These are phyloP conservation scores for Rallus limicola DNA, from an alignment of 2,113 vertebrate genomes.

Conservation along the genomic window DNA sequence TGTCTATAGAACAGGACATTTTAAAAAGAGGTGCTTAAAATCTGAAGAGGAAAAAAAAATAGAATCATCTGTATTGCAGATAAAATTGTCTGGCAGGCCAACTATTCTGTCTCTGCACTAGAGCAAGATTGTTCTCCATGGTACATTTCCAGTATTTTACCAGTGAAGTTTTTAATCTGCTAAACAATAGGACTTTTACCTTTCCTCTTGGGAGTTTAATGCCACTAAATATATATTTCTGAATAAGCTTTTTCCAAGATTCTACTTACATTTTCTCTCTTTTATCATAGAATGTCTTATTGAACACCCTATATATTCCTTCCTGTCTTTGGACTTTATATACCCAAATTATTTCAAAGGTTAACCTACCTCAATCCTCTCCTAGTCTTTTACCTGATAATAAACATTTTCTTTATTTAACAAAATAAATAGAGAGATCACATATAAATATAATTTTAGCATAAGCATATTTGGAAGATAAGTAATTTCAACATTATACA, in stretches of 20 bases:
- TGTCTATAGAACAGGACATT: background rate
- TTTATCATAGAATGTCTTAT: background rate
- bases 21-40: slow-evolving; percentile 10
- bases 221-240: background rate
- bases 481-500: background rate
- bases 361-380: background rate
- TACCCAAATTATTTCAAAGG: background rate
- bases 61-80: background rate
- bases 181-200: background rate
- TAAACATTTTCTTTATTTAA: background rate
- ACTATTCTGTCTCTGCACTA: background rate
- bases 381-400: background rate
- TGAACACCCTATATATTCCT: background rate
- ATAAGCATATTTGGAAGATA: background rate
- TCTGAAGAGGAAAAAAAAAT: background rate
- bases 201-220: background rate
- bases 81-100: background rate
- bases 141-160: background rate
- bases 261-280: background rate
- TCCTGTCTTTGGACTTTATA: background rate
- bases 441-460: background rate
- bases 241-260: background rate
- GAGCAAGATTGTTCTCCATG: background rate
- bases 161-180: background rate
- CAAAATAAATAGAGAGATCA: background rate